These are phyloP conservation scores for Dilophus febrilis DNA, from an alignment of 2,888 invertebrate species.

Conservation along the genomic window DNA sequence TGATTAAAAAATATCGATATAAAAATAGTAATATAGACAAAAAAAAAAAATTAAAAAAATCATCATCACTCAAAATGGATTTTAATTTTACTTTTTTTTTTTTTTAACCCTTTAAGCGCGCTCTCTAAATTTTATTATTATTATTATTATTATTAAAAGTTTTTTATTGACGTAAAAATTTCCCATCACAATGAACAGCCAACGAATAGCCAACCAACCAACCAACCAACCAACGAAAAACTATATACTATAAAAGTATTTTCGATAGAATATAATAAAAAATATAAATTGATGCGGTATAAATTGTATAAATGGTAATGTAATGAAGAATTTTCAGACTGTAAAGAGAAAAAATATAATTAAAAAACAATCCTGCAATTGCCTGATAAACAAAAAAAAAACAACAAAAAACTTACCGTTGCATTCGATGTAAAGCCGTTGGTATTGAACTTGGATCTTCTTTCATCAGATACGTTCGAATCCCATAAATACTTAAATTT, in stretches of 20 bases:
- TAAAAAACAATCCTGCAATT: neutral
- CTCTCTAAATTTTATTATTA: no score
- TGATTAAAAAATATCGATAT: no score
- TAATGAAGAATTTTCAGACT: conserved; percentile 12
- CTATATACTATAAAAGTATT: conserved; percentile 3
- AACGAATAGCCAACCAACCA: no score
- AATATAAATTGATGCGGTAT: conserved; percentile 5
- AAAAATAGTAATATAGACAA: no score
- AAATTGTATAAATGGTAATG: conserved; percentile 9
- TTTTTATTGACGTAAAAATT: no score
- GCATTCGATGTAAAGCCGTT: conserved; percentile 39
- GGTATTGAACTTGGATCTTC: conserved; percentile 53
- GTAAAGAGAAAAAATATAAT: conserved; percentile 3
- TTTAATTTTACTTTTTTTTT: no score
- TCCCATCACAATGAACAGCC: no score
- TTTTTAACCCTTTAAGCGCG: no score
- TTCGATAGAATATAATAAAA: conserved; percentile 8
- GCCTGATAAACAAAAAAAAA: neutral
- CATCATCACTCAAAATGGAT: no score
- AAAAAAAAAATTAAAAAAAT: no score
- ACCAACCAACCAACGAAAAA: no score
- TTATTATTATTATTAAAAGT: no score
- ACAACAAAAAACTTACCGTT: conserved; percentile 21
- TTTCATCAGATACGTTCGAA: conserved; percentile 58
- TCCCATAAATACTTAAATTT: conserved; percentile 49